Conservation (phyloP, 2,113 vertebrate genomes). For the Regulus satrapa region DNA sequence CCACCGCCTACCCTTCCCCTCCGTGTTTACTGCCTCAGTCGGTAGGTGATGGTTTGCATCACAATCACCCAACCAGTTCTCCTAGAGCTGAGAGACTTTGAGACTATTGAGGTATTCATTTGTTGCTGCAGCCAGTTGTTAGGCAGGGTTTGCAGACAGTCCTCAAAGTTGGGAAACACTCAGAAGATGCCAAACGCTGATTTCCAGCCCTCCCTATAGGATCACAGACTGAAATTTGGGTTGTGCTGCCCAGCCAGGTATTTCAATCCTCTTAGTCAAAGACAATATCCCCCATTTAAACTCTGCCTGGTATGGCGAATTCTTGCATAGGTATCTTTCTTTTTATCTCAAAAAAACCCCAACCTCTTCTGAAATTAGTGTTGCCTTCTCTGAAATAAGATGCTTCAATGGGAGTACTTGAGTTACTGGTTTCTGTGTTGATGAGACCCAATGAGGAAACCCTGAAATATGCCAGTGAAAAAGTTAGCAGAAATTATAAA, state of each 20-base stretch:
- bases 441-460: neutral
- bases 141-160: neutral
- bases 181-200: fast-evolving
- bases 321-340: neutral
- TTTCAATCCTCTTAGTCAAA: neutral
- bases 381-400: neutral
- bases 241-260: neutral
- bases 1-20: neutral
- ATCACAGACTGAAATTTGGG: neutral
- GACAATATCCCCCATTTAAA: neutral
- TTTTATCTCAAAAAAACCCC: neutral
- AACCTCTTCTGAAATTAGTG: neutral
- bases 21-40: neutral
- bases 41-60: neutral
- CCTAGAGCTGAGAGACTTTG: neutral
- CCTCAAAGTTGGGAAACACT: neutral
- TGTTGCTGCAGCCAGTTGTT: neutral
- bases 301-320: fast-evolving
- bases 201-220: neutral
- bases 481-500: neutral
- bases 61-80: neutral
- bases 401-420: neutral
- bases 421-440: neutral
- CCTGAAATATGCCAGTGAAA: neutral
- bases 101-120: neutral